phyloP scores from a whole-genome alignment of 2,797 vertebrate genomes.

The Lepus oiostolus region DNA sequence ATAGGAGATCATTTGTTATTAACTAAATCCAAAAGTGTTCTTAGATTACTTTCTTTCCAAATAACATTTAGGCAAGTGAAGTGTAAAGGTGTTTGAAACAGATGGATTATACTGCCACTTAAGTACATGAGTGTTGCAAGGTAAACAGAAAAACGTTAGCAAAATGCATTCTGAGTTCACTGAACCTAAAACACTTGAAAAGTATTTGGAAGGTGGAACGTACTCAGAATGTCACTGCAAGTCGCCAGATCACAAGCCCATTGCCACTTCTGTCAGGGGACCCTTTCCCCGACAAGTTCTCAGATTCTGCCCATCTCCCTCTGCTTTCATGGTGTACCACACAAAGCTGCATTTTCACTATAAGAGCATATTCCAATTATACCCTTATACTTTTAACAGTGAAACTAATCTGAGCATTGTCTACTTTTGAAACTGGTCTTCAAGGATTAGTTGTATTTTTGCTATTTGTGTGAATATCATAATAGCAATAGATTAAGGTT shows the following conservation, averaged over 20 bases:
- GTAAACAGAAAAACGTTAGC: conserved; percentile 62
- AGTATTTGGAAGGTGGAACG: background rate
- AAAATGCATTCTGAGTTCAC: conserved; percentile 35
- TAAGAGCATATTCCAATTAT: background rate
- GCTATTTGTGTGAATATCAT: background rate
- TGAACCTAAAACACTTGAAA: conserved; percentile 21
- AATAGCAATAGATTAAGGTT: background rate
- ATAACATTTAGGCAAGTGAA: conserved; percentile 70
- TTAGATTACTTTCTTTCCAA: conserved; percentile 52
- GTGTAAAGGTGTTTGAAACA: conserved; percentile 71
- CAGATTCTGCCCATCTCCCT: background rate
- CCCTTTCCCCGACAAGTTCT: background rate
- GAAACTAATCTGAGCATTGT: background rate
- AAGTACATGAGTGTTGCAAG: conserved; percentile 24
- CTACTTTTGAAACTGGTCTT: conserved; percentile 31
- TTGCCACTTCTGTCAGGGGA: background rate
- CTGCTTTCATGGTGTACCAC: background rate
- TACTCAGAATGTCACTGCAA: background rate
- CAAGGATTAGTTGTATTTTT: background rate
- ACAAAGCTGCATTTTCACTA: background rate
- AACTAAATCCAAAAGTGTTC: conserved; percentile 58
- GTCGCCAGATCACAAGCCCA: background rate
- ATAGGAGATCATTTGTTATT: conserved; percentile 29
- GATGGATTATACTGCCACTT: conserved; percentile 54
- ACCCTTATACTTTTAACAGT: background rate